These are phyloP conservation scores for Conger conger DNA, from an alignment of 2,113 vertebrate genomes.

Conservation along the genomic window DNA sequence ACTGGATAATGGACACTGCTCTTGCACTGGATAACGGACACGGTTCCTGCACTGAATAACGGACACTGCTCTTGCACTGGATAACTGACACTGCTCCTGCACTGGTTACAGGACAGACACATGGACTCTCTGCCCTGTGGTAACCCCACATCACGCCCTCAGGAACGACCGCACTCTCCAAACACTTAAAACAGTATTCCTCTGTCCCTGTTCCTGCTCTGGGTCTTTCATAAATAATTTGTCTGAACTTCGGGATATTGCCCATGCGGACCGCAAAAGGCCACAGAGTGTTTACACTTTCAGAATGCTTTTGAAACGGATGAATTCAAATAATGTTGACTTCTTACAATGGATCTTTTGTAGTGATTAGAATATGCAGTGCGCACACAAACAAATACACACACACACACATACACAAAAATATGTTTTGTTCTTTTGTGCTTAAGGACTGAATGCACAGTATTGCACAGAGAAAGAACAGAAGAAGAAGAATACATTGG, in stretches of 20 bases:
- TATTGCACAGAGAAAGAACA: slow-evolving; percentile 64
- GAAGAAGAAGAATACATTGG: slow-evolving; percentile 52
- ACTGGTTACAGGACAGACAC: not conserved
- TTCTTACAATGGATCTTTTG: slow-evolving; percentile 23
- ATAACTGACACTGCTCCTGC: too few species aligned
- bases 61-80: too few species aligned
- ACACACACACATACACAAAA: slow-evolving; percentile 40
- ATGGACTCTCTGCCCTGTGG: not conserved
- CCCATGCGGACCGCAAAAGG: not conserved
- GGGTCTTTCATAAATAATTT: slow-evolving; percentile 28
- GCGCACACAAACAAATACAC: slow-evolving; percentile 23
- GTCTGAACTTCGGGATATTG: slow-evolving; percentile 16
- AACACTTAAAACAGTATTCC: not conserved
- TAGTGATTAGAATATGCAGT: slow-evolving; percentile 42
- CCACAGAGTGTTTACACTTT: slow-evolving; percentile 46
- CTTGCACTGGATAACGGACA: too few species aligned
- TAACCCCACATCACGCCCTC: not conserved
- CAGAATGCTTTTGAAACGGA: slow-evolving; percentile 50
- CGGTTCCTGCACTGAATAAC: too few species aligned
- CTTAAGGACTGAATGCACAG: slow-evolving; percentile 52
- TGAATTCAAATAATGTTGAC: slow-evolving; percentile 41
- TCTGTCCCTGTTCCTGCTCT: not conserved
- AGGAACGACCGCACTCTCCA: not conserved
- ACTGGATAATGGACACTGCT: too few species aligned
- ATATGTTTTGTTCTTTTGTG: slow-evolving; percentile 62